Evolutionary conservation across 2,888 invertebrate genomes (phyloP).

Genomic region (Tanytarsus gracilentus): DNA sequence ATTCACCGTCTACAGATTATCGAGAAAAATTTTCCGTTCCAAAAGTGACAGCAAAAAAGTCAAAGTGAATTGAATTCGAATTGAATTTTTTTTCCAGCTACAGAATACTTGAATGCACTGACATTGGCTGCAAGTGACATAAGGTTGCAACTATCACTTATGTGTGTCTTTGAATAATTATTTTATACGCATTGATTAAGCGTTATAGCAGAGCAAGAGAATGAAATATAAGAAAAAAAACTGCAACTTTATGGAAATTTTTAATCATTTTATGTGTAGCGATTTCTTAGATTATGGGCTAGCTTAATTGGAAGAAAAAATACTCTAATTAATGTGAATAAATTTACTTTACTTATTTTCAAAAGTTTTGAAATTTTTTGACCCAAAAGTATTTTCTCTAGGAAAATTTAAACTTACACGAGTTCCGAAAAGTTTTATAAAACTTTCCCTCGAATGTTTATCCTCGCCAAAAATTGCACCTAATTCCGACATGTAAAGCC

Average conservation of each 20-base stretch:
- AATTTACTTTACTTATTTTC: too few species aligned
- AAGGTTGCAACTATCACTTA: background rate
- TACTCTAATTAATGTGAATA: too few species aligned
- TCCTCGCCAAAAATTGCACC: conserved; percentile 42
- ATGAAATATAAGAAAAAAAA: too few species aligned
- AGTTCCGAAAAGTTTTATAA: conserved; percentile 40
- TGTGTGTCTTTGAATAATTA: background rate
- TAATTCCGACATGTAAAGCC: conserved; percentile 44
- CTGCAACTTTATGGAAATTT: too few species aligned
- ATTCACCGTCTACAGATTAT: background rate
- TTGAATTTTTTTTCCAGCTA: background rate
- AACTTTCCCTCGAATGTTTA: conserved; percentile 42
- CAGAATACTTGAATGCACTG: background rate
- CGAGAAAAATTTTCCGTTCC: background rate
- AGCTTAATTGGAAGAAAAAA: too few species aligned
- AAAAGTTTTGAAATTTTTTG: too few species aligned
- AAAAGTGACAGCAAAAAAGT: too few species aligned
- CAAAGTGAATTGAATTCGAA: background rate
- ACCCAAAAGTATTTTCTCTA: too few species aligned
- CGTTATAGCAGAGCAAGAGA: background rate
- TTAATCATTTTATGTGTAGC: too few species aligned
- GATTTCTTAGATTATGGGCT: too few species aligned
- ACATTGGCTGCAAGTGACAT: too few species aligned
- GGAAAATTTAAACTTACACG: conserved; percentile 42
- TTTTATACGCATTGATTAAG: background rate